Conservation (phyloP, 2,113 vertebrate species). For the Oceanites oceanicus region DNA sequence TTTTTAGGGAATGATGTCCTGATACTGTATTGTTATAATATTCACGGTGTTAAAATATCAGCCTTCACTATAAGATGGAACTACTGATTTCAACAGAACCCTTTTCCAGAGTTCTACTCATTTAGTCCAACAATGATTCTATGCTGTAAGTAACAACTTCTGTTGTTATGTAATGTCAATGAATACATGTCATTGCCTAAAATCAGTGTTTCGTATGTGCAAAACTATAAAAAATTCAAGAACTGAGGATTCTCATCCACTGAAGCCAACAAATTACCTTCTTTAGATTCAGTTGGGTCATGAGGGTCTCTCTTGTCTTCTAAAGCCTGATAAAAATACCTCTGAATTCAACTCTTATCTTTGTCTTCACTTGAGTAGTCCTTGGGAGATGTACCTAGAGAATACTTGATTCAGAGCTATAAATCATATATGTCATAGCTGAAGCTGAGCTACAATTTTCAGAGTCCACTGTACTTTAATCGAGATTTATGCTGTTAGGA, state of each 20-base stretch:
- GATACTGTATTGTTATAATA: background rate
- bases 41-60: background rate
- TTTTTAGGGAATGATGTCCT: background rate
- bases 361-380: background rate
- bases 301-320: background rate
- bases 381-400: background rate
- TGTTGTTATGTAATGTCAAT: background rate
- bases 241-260: background rate
- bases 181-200: background rate
- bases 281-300: background rate
- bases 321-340: background rate
- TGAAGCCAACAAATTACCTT: background rate
- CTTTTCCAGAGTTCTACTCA: background rate
- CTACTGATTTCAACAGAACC: background rate
- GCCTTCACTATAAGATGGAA: background rate
- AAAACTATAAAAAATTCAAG: background rate
- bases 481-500: background rate
- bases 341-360: background rate
- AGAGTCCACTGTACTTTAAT: background rate
- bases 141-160: background rate
- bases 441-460: background rate
- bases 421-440: slow-evolving; percentile 11
- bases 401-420: background rate
- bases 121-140: background rate
- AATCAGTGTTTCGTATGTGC: background rate